Percentiles rank a stretch among this genome's conserved stretches.
Conservation (phyloP, 2,113 vertebrate genomes). For the Macroglossus sobrinus region DNA sequence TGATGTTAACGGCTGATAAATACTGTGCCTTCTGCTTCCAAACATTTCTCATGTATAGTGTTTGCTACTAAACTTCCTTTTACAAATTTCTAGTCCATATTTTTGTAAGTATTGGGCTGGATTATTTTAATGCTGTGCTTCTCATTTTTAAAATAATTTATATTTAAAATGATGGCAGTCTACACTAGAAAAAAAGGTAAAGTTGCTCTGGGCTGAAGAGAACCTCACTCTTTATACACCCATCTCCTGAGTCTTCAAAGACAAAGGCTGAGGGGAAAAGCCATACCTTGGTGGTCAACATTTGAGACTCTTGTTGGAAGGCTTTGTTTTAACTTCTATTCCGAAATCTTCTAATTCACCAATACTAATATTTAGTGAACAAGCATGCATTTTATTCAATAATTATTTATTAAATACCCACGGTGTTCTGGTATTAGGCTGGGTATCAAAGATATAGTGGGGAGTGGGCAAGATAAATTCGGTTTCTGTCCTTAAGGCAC, state of each 20-base stretch:
- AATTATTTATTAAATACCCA: not conserved
- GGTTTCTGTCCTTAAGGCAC: not conserved
- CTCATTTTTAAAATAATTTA: not conserved
- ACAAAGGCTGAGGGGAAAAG: not conserved
- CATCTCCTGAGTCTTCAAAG: not conserved
- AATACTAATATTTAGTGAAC: not conserved
- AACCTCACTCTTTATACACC: not conserved
- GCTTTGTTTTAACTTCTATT: not conserved
- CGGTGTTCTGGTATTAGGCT: not conserved
- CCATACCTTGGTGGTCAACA: not conserved
- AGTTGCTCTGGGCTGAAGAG: not conserved
- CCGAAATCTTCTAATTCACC: not conserved
- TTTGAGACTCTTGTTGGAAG: not conserved
- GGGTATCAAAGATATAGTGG: not conserved
- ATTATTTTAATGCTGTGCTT: not conserved
- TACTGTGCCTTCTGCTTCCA: not conserved
- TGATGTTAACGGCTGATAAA: not conserved
- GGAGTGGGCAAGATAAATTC: not conserved
- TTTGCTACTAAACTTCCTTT: not conserved
- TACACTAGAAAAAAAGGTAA: not conserved
- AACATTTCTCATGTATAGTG: not conserved
- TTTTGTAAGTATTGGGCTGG: not conserved
- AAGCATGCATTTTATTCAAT: not conserved
- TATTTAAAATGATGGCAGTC: not conserved
- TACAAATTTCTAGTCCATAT: not conserved